Evolutionary conservation across 2,797 vertebrate genomes (phyloP), one percentile per base, ranked within the genome.

Genomic region (Morus bassanus): DNA sequence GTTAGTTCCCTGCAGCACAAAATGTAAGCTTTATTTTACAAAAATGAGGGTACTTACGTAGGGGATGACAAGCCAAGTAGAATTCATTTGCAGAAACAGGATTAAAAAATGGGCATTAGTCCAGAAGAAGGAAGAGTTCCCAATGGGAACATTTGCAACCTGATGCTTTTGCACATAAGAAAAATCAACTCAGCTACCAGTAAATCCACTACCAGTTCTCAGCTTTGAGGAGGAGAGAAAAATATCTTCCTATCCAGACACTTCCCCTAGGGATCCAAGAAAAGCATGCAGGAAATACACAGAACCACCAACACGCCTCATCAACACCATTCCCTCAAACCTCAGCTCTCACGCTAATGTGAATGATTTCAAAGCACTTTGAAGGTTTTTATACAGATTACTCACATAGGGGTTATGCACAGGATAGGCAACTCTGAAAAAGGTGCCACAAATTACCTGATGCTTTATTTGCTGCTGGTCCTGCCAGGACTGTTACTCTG

Each of bases 131-230:
- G 57, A 84, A 87, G 65, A 75, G 80, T 23, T 95, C 89, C 89
- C 84, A 81, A n/a, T 46, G 89, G 80, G 77, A 84, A 81, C 77
- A 87, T 93, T 78, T 94, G 69, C 65, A 96, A 91, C 67, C 18
- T 75, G 60, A 90, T 88, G 57, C 45, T 91, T 90, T 78, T 72
- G 43, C 61, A 72, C 37, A 46, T 60, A 77, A 90, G 65, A 90
- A 95, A 93, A 92, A 72, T 70, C 76, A 81, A 61, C 50, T 61
- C 37, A 46, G 65, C 70, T 93, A 89, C 65, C 77, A 69, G 67
- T 72, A 93, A 95, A 93, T 67, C 45, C 21, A 57, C 77, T 72
- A 94, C 28, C 1, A 5, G 41, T 68, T 81, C 65, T 88, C 37
- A 69, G n/a, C 53, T 81, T 65, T 86, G 50, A 89, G 65, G 6